Conservation (phyloP, 2,113 vertebrate species). For the Oreochromis tanganicae region DNA sequence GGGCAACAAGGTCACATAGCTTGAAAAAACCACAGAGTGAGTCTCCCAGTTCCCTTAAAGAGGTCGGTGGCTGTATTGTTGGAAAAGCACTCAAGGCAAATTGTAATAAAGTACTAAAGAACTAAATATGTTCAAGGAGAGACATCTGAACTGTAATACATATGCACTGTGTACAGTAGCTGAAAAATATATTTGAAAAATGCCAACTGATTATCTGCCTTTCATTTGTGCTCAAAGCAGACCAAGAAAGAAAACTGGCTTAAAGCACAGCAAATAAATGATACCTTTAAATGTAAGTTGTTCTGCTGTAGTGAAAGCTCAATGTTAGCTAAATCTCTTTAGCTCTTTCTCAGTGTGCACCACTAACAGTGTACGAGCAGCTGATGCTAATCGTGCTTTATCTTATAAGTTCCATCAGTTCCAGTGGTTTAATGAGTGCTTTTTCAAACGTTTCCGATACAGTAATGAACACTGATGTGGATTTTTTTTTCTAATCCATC, state of each 20-base stretch:
- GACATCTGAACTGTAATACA: not conserved
- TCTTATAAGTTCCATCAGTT: not conserved
- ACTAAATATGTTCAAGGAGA: not conserved
- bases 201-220: not conserved
- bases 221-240: not conserved
- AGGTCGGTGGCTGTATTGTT: not conserved
- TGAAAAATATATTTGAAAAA: not conserved
- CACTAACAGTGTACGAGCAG: not conserved
- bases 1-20: constrained; percentile 39
- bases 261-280: not conserved
- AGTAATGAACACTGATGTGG: not conserved
- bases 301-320: not conserved
- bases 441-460: not conserved
- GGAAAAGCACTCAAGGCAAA: not conserved
- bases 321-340: not conserved
- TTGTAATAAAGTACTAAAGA: not conserved
- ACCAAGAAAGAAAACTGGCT: not conserved
- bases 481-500: not conserved
- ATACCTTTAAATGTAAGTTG: not conserved
- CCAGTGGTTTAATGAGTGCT: not conserved
- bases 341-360: not conserved
- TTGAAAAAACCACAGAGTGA: constrained; percentile 1
- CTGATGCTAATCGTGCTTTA: not conserved
- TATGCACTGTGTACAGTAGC: not conserved
- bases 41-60: constrained; percentile 21